Percentiles rank a stretch among this genome's conserved stretches.
Conservation (phyloP, 2,797 vertebrate species). For the Paramormyrops hopkinsi region DNA sequence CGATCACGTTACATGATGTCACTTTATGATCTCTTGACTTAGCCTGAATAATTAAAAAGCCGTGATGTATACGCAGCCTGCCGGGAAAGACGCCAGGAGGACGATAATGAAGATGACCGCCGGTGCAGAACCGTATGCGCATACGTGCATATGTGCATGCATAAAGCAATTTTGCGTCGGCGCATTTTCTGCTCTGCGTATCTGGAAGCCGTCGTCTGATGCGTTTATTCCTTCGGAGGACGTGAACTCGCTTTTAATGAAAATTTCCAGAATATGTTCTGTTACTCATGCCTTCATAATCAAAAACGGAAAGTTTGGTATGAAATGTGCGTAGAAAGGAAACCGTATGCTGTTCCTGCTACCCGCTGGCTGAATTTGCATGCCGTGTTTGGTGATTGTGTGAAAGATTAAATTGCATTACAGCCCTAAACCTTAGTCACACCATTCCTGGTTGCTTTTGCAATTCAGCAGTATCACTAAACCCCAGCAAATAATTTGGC, state of each 20-base stretch:
- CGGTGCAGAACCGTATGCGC: neutral
- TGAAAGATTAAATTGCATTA: constrained; percentile 11
- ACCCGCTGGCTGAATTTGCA: neutral
- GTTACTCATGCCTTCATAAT: neutral
- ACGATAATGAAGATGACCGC: neutral
- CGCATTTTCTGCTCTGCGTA: neutral
- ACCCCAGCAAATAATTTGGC: neutral
- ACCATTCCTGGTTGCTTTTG: neutral
- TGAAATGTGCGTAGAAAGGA: neutral
- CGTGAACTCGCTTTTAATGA: neutral
- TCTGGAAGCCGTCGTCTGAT: neutral
- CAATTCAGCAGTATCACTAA: neutral
- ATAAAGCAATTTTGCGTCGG: neutral
- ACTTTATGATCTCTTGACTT: neutral
- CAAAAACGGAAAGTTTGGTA: neutral
- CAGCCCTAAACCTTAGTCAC: neutral
- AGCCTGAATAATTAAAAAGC: neutral
- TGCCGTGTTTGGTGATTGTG: neutral
- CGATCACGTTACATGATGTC: neutral
- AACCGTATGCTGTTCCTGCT: neutral
- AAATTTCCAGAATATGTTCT: neutral
- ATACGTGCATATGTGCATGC: neutral
- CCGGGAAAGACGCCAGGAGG: neutral
- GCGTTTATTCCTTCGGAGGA: neutral
- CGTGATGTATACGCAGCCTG: neutral